Conservation (phyloP, 2,888 invertebrate genomes). For the Habrosyne pyritoides region DNA sequence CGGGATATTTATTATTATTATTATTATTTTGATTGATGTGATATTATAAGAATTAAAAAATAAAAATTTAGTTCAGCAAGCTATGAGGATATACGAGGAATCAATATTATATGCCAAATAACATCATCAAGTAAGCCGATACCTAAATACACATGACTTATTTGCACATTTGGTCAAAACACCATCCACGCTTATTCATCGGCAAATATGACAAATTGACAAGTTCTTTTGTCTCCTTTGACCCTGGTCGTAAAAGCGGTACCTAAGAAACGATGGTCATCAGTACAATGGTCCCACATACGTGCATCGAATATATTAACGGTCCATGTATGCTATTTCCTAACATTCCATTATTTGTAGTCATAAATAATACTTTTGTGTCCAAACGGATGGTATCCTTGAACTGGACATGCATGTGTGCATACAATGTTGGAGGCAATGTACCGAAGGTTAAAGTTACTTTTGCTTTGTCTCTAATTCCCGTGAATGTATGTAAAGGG, state of each 20-base stretch:
- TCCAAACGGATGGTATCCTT: slow-evolving; percentile 14
- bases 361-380: slow-evolving; percentile 22
- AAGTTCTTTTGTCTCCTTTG: slow-evolving; percentile 37
- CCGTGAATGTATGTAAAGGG: not conserved
- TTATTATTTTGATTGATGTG: too few species aligned
- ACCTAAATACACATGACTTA: not conserved
- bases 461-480: slow-evolving; percentile 3
- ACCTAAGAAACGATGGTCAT: slow-evolving; percentile 33
- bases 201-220: not conserved
- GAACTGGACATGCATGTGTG: not conserved
- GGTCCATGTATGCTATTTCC: slow-evolving; percentile 31
- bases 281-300: slow-evolving; percentile 19
- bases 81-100: not conserved
- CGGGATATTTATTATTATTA: too few species aligned
- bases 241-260: slow-evolving; percentile 32
- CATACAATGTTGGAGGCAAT: slow-evolving; percentile 3
- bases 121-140: not conserved
- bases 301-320: slow-evolving; percentile 54
- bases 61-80: too few species aligned
- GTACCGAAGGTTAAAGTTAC: not conserved
- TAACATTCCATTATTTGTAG: slow-evolving; percentile 30
- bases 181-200: slow-evolving; percentile 3
- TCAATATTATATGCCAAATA: not conserved
- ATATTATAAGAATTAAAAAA: too few species aligned
- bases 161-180: slow-evolving; percentile 10